phyloP scores from a whole-genome alignment of 2,113 vertebrate genomes.

The Himantopus leucocephalus region DNA sequence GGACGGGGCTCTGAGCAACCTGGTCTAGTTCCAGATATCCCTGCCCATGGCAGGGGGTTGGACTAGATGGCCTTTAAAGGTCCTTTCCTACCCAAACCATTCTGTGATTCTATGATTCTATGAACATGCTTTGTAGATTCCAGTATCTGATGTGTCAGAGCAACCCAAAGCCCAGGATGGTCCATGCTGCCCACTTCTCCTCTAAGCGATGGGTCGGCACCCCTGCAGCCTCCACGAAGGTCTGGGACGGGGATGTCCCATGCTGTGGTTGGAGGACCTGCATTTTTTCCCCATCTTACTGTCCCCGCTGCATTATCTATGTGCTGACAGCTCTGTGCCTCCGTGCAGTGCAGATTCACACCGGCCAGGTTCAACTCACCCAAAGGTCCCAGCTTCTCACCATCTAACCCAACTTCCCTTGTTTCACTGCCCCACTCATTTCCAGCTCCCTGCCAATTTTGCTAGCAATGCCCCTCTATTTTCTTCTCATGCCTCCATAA shows the following conservation, averaged over 20 bases:
- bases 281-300: neutral
- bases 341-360: neutral
- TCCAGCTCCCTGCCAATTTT: neutral
- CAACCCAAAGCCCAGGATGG: neutral
- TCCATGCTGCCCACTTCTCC: neutral
- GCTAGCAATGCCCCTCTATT: neutral
- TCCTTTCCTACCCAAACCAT: neutral
- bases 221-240: neutral
- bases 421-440: neutral
- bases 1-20: neutral
- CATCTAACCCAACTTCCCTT: neutral
- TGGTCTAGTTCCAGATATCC: neutral
- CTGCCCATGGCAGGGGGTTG: neutral
- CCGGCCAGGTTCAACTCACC: neutral
- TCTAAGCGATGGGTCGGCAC: accelerated
- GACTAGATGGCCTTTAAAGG: neutral
- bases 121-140: neutral
- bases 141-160: neutral
- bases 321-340: accelerated
- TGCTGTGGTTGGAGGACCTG: neutral
- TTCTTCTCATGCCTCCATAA: neutral
- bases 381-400: neutral
- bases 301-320: accelerated
- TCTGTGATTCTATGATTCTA: neutral
- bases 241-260: neutral